A percentile compares a stretch with the other conserved stretches of the same genome.
phyloP scores from a whole-genome alignment of 2,888 invertebrate species.

The Lasius fuliginosus region DNA sequence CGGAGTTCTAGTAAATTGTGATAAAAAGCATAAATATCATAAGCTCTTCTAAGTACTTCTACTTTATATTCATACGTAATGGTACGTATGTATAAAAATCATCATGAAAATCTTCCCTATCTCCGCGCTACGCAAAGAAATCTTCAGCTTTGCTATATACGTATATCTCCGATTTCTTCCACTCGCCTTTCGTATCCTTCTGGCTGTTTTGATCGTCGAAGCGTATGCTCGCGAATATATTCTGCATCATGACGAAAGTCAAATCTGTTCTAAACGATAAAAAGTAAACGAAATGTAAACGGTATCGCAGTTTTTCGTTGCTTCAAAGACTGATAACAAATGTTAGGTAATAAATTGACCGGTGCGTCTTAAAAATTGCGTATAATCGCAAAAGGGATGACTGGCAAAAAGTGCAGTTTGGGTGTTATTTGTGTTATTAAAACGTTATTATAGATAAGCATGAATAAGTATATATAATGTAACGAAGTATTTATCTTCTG shows the following conservation, averaged over 20 bases:
- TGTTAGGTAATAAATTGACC: slow-evolving; percentile 4
- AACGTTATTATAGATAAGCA: neutral
- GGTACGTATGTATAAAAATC: slow-evolving; percentile 65
- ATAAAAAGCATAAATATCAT: slow-evolving; percentile 11
- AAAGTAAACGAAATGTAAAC: slow-evolving; percentile 36
- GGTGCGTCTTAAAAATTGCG: neutral
- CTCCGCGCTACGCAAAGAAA: slow-evolving; percentile 42
- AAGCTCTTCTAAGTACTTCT: slow-evolving; percentile 39
- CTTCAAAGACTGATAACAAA: slow-evolving; percentile 10
- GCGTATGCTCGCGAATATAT: slow-evolving; percentile 44
- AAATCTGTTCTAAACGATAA: slow-evolving; percentile 43
- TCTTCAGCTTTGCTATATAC: slow-evolving; percentile 48
- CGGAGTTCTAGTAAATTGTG: slow-evolving; percentile 13
- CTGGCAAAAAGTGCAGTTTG: neutral
- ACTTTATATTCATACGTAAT: slow-evolving; percentile 52
- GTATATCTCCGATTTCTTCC: slow-evolving; percentile 55
- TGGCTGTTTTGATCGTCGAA: slow-evolving; percentile 48
- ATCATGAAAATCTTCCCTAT: slow-evolving; percentile 59
- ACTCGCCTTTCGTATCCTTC: slow-evolving; percentile 45
- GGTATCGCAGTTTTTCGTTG: slow-evolving; percentile 5
- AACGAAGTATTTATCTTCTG: neutral
- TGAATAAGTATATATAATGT: neutral
- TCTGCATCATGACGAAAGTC: slow-evolving; percentile 43
- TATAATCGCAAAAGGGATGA: neutral
- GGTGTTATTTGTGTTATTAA: neutral